A percentile compares a stretch with the other conserved stretches of the same genome.
These are phyloP conservation scores for Osedax frankpressi DNA, from an alignment of 2,888 invertebrate species.

Conservation along the genomic window DNA sequence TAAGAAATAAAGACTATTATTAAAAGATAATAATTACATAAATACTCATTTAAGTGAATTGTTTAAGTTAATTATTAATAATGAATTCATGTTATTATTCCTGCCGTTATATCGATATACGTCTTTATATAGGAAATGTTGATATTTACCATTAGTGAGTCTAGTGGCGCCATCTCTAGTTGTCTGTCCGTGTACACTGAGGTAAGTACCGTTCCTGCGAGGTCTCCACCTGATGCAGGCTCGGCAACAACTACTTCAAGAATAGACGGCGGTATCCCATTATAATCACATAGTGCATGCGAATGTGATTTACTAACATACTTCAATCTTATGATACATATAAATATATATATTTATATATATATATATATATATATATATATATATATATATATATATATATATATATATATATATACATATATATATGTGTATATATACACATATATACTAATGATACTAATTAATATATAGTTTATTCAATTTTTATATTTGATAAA, in stretches of 20 bases:
- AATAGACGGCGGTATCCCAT: too few relatives aligned
- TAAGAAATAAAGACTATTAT: too few relatives aligned
- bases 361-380: not conserved
- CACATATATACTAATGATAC: not conserved
- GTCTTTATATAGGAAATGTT: not conserved
- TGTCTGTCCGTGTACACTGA: slow-evolving; percentile 25
- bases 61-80: too few relatives aligned
- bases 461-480: too few relatives aligned
- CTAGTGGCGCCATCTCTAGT: slow-evolving; percentile 19
- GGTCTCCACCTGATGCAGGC: slow-evolving; percentile 20
- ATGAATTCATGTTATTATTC: too few relatives aligned
- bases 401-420: not conserved
- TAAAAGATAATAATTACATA: too few relatives aligned
- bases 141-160: not conserved
- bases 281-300: too few relatives aligned
- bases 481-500: too few relatives aligned
- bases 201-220: slow-evolving; percentile 25
- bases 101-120: not conserved
- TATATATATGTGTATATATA: not conserved
- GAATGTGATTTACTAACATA: too few relatives aligned
- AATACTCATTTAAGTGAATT: too few relatives aligned
- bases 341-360: not conserved
- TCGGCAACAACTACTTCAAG: slow-evolving; percentile 24
- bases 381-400: not conserved
- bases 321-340: too few relatives aligned